Percentiles rank a stretch among this genome's conserved stretches.
Conservation (phyloP, 2,888 invertebrate genomes). For the Folsomia manolachei region DNA sequence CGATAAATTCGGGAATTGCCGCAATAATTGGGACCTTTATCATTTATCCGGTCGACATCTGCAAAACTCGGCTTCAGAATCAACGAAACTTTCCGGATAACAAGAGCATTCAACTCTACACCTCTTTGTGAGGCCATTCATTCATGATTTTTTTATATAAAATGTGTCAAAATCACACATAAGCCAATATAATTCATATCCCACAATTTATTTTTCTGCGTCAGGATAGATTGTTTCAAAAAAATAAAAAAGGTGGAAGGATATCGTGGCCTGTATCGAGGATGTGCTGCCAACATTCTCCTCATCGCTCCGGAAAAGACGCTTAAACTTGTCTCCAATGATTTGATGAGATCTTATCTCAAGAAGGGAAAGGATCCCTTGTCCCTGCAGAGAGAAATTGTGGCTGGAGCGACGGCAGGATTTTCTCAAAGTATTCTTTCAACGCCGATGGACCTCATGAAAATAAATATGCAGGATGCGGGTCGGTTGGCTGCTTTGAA, state of each 20-base stretch:
- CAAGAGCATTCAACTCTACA: background rate
- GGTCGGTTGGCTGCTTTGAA: constrained; percentile 3
- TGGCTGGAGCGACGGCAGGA: background rate
- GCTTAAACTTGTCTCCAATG: background rate
- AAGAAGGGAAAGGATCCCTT: background rate
- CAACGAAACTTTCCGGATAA: background rate
- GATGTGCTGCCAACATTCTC: background rate
- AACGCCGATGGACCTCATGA: constrained; percentile 15
- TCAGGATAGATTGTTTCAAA: constrained; percentile 6
- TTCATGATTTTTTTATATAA: no score
- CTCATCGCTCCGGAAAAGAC: constrained; percentile 10
- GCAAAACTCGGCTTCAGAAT: constrained; percentile 12
- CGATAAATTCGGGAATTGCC: constrained; percentile 5
- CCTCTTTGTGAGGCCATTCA: constrained; percentile 7
- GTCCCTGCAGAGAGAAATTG: background rate
- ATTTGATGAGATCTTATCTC: background rate
- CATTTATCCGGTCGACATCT: constrained; percentile 2
- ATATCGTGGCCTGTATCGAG: constrained; percentile 5
- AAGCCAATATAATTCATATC: background rate
- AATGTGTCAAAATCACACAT: background rate
- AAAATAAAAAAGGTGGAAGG: constrained; percentile 8
- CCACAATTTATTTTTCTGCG: background rate
- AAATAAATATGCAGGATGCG: constrained; percentile 8
- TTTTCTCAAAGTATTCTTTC: background rate
- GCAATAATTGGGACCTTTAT: background rate